Conservation (phyloP, 2,888 invertebrate species). For the Prostheceraeus crozeri region DNA sequence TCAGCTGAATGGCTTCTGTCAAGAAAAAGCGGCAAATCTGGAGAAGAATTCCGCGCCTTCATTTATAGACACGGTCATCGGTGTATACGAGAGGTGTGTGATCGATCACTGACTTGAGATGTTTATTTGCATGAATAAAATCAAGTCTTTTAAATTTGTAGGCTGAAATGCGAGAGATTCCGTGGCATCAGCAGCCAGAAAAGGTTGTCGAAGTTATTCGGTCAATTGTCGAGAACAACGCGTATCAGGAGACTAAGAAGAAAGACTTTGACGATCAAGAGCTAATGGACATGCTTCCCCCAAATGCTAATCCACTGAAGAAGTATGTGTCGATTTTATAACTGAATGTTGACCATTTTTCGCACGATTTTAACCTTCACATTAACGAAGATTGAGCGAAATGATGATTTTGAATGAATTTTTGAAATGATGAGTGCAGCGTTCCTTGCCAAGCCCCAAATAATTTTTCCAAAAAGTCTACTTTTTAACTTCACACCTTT, state of each 20-base stretch:
- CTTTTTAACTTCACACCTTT: no score
- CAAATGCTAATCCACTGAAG: background rate
- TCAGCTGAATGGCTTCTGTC: slow-evolving; percentile 62
- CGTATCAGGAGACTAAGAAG: background rate
- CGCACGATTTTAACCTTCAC: background rate
- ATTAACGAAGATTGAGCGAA: no score
- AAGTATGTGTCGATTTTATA: background rate
- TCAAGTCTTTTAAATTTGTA: slow-evolving; percentile 52
- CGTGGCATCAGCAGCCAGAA: slow-evolving; percentile 49
- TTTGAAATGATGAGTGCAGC: no score
- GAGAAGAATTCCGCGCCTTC: slow-evolving; percentile 61
- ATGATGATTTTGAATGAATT: no score
- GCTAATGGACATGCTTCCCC: background rate
- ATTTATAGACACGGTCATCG: slow-evolving; percentile 68
- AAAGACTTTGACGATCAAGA: no score
- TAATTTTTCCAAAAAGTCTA: no score
- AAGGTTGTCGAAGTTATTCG: slow-evolving; percentile 46
- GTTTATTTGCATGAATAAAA: slow-evolving; percentile 62
- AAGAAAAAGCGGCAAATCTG: slow-evolving; percentile 59
- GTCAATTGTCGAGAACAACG: background rate
- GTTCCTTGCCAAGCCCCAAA: no score
- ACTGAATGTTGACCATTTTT: background rate
- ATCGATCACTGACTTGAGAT: slow-evolving; percentile 65
- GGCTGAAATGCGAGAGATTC: slow-evolving; percentile 51
- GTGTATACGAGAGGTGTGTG: slow-evolving; percentile 64